These are phyloP conservation scores for Zosterops hypoxanthus DNA, from an alignment of 2,113 vertebrate genomes.

Conservation along the genomic window DNA sequence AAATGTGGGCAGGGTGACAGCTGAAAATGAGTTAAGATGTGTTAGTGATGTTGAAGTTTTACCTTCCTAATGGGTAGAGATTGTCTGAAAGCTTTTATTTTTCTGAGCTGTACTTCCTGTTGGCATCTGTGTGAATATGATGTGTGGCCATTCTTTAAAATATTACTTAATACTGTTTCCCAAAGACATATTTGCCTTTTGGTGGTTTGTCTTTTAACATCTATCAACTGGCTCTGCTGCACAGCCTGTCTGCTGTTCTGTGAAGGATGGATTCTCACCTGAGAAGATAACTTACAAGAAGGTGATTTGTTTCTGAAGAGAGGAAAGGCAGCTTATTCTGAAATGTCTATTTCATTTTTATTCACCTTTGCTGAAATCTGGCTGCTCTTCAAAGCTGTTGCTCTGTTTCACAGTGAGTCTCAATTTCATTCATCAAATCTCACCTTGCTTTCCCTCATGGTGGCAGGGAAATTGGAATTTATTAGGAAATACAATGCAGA, in stretches of 20 bases:
- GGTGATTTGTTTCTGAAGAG: conserved; percentile 7
- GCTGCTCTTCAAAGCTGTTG: conserved; percentile 46
- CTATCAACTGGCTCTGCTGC: neutral
- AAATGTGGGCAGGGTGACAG: neutral
- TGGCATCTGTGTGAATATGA: conserved; percentile 28
- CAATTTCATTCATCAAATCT: conserved; percentile 26
- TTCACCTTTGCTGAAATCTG: conserved; percentile 37
- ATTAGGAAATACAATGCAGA: neutral
- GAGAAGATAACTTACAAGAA: neutral
- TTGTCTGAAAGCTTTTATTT: conserved; percentile 47
- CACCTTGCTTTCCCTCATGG: neutral
- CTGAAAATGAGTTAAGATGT: conserved; percentile 33
- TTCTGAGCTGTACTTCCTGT: conserved; percentile 31
- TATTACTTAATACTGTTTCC: neutral
- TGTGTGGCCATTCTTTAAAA: conserved; percentile 25
- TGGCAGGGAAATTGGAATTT: neutral
- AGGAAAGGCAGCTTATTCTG: neutral
- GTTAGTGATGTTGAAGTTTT: conserved; percentile 43
- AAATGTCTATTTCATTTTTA: conserved; percentile 15
- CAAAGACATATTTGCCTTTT: neutral
- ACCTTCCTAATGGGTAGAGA: neutral
- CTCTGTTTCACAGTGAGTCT: neutral
- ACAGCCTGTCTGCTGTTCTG: neutral
- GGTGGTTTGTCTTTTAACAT: conserved; percentile 7
- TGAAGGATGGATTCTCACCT: conserved; percentile 27